A percentile compares a stretch with the other conserved stretches of the same genome.
phyloP scores from a whole-genome alignment of 2,888 invertebrate species.

The Drosophila diplacantha region DNA sequence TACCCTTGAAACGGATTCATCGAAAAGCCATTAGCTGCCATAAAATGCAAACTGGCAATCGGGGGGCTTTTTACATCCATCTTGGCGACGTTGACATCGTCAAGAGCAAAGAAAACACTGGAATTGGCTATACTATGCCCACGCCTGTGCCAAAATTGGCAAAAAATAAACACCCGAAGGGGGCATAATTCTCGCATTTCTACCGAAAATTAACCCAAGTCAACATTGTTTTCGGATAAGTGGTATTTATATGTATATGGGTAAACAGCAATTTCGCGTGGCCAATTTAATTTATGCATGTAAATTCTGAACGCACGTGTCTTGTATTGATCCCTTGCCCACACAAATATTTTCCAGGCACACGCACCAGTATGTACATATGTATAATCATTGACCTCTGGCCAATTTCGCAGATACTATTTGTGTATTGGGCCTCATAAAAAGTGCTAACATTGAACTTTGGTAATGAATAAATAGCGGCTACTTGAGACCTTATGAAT shows the following conservation, averaged over 20 bases:
- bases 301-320: constrained; percentile 10
- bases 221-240: constrained; percentile 44
- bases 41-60: constrained; percentile 27
- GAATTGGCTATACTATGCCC: constrained; percentile 13
- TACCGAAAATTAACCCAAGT: constrained; percentile 27
- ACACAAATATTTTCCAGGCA: not conserved
- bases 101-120: constrained; percentile 26
- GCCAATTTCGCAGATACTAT: not conserved
- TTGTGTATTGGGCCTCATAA: not conserved
- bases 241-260: constrained; percentile 27
- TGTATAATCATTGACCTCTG: constrained; percentile 22
- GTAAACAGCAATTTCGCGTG: not conserved
- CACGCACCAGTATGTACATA: not conserved
- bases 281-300: constrained; percentile 19
- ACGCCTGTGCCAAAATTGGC: constrained; percentile 29
- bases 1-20: constrained; percentile 67
- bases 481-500: constrained; percentile 35
- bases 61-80: constrained; percentile 22
- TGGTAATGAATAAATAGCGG: constrained; percentile 18
- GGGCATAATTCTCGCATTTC: constrained; percentile 21
- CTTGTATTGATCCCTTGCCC: not conserved
- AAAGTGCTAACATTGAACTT: constrained; percentile 16
- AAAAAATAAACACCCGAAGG: constrained; percentile 13
- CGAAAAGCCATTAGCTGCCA: constrained; percentile 57
- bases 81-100: constrained; percentile 18